A percentile compares a stretch with the other conserved stretches of the same genome.
Evolutionary conservation across 2,113 vertebrate genomes (phyloP).

Genomic region (Hystrix cristata): DNA sequence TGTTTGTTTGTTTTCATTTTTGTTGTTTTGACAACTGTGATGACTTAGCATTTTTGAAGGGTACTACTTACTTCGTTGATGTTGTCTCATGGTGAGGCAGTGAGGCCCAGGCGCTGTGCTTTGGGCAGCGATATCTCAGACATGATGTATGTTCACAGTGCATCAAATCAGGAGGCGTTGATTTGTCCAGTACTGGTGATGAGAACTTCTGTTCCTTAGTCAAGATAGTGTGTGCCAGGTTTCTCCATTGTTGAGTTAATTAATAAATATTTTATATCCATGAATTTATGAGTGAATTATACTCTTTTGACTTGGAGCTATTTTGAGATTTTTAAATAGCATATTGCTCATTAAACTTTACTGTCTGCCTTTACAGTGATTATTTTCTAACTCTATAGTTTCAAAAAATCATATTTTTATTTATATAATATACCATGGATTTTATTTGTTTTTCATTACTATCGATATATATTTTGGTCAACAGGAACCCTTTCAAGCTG

Average conservation of each 20-base stretch:
- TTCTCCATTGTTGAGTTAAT: conserved; percentile 24
- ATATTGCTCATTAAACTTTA: not conserved
- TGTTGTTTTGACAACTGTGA: not conserved
- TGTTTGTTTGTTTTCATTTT: too few species aligned
- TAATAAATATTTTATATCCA: conserved; percentile 19
- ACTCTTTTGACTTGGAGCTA: not conserved
- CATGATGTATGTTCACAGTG: not conserved
- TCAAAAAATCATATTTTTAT: not conserved
- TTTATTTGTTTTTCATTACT: conserved; percentile 54
- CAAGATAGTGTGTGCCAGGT: not conserved
- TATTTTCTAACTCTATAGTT: conserved; percentile 39
- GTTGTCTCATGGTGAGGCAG: not conserved
- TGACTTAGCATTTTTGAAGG: not conserved
- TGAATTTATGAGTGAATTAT: conserved; percentile 35
- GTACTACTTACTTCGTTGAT: not conserved
- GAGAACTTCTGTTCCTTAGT: not conserved
- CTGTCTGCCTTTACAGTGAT: not conserved
- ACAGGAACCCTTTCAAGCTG: not conserved
- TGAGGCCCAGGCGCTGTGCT: not conserved
- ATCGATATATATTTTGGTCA: conserved; percentile 33
- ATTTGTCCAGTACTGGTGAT: not conserved
- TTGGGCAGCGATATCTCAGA: not conserved
- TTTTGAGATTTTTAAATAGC: conserved; percentile 42
- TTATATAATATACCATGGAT: not conserved
- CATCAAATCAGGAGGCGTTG: not conserved